Conservation (phyloP, 2,113 vertebrate species). For the Podilymbus podiceps region DNA sequence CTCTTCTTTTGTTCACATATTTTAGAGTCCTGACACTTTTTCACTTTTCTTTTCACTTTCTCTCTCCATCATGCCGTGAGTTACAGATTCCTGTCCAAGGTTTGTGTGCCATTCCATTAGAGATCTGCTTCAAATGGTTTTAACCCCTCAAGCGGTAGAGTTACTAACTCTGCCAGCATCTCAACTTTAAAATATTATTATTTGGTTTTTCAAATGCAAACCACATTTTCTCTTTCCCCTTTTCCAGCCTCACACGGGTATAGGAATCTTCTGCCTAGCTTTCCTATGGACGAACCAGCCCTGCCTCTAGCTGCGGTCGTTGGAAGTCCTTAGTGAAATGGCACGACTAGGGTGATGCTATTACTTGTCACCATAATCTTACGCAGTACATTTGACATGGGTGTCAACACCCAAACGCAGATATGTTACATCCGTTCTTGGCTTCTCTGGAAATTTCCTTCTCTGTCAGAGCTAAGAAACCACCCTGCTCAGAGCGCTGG, state of each 20-base stretch:
- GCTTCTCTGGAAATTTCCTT: neutral
- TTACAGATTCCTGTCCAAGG: neutral
- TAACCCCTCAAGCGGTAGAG: neutral
- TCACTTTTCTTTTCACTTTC: neutral
- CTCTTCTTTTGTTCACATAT: neutral
- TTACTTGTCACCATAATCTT: neutral
- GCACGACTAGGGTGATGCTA: too few species aligned
- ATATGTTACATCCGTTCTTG: neutral
- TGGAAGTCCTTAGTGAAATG: neutral
- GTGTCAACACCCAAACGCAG: neutral
- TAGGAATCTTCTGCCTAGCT: neutral
- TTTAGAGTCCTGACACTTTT: neutral
- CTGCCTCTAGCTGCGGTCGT: accelerated
- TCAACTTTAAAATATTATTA: neutral
- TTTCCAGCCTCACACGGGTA: neutral
- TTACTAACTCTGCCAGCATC: neutral
- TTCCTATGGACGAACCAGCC: neutral
- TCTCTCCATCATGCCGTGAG: accelerated
- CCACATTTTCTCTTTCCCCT: neutral
- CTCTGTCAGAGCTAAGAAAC: neutral
- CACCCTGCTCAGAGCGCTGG: accelerated
- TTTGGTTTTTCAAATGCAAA: neutral
- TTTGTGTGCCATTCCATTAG: neutral
- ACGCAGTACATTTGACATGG: neutral
- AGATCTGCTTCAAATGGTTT: neutral